These are phyloP conservation scores for Meandrina meandrites DNA, from an alignment of 92 coral and sea anemone genomes.

Conservation along the genomic window DNA sequence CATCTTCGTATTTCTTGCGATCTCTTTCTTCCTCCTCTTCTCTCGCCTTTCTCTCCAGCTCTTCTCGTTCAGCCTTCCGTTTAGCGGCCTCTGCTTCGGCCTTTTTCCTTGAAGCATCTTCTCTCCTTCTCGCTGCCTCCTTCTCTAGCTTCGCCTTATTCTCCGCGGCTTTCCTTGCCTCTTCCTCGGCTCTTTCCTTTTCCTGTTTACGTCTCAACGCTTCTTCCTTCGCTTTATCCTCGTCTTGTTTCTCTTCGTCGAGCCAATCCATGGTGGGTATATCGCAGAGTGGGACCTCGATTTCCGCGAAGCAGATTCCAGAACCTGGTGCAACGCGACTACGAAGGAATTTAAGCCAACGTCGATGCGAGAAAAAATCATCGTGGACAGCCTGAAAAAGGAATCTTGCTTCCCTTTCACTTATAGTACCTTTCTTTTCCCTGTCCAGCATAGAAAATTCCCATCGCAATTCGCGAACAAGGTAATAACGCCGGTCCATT, in stretches of 20 bases:
- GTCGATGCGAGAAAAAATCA: slow-evolving; percentile 88
- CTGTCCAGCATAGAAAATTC: slow-evolving; percentile 96
- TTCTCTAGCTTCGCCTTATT: slow-evolving; percentile 60
- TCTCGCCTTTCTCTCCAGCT: slow-evolving; percentile 55
- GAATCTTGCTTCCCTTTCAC: slow-evolving; percentile 90
- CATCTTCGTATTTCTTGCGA: slow-evolving; percentile 52
- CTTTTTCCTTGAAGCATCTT: slow-evolving; percentile 65
- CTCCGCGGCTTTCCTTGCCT: slow-evolving; percentile 62
- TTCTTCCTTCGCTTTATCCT: slow-evolving; percentile 80
- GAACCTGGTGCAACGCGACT: slow-evolving; percentile 95
- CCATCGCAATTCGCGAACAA: slow-evolving; percentile 92
- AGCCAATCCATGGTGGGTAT: slow-evolving; percentile 96
- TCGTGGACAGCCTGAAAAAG: slow-evolving; percentile 97
- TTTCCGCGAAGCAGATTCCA: slow-evolving; percentile 95
- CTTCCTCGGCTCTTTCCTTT: slow-evolving; percentile 75
- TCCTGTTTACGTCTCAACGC: slow-evolving; percentile 58
- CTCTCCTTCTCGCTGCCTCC: slow-evolving; percentile 61
- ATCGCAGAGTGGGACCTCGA: slow-evolving; percentile 94
- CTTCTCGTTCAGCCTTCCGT: slow-evolving; percentile 72
- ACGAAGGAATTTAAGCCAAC: slow-evolving; percentile 92
- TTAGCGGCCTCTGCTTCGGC: slow-evolving; percentile 78
- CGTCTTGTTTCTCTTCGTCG: slow-evolving; percentile 90
- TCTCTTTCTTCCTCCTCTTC: slow-evolving; percentile 58
- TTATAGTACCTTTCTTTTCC: slow-evolving; percentile 88
- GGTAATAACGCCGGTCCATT: slow-evolving; percentile 94